Conservation (phyloP, 2,797 vertebrate genomes). For the Brachymystax lenok region DNA sequence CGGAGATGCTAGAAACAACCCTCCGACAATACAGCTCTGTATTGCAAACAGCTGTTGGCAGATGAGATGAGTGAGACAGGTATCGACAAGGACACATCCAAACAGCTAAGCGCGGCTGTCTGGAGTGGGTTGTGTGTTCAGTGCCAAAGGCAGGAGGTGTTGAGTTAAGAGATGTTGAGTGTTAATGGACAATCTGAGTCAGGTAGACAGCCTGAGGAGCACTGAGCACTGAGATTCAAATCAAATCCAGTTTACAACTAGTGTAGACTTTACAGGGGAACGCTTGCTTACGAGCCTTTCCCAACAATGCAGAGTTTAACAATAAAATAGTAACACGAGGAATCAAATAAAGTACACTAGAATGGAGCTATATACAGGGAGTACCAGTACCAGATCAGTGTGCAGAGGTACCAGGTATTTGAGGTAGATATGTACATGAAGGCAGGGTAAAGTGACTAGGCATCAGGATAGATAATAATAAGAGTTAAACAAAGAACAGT, state of each 20-base stretch:
- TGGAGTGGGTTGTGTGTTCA: neutral
- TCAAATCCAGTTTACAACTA: neutral
- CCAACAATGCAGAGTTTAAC: too few species aligned
- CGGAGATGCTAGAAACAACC: conserved; percentile 49
- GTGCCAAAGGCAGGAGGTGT: neutral
- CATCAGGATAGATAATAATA: too few species aligned
- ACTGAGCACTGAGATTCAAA: neutral
- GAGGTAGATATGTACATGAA: too few species aligned
- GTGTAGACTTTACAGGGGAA: too few species aligned
- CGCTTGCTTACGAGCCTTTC: too few species aligned
- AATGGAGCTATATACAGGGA: too few species aligned
- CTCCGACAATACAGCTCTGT: conserved; percentile 40
- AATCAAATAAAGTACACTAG: too few species aligned
- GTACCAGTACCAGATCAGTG: too few species aligned
- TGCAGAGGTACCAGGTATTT: too few species aligned
- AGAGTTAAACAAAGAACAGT: too few species aligned
- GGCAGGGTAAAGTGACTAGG: too few species aligned
- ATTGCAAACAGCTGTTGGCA: conserved; percentile 54
- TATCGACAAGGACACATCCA: conserved; percentile 42
- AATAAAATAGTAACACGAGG: too few species aligned
- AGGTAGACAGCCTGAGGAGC: neutral
- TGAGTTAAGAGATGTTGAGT: neutral
- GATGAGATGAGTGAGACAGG: conserved; percentile 47
- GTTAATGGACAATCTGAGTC: neutral
- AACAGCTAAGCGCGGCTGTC: conserved; percentile 20